A percentile compares a stretch with the other conserved stretches of the same genome.
phyloP scores from a whole-genome alignment of 2,888 invertebrate genomes.

The Watsonalla cultraria region DNA sequence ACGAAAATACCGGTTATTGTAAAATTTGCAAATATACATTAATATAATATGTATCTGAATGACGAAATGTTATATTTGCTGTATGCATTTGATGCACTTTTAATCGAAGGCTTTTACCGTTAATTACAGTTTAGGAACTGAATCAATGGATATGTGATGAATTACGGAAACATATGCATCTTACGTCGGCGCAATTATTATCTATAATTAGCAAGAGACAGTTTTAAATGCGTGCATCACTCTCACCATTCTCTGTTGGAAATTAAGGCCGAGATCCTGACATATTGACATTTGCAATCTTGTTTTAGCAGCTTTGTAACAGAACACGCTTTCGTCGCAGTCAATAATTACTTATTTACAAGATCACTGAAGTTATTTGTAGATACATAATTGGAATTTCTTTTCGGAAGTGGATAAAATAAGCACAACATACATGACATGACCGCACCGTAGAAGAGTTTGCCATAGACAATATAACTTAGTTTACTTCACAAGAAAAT shows the following conservation, averaged over 20 bases:
- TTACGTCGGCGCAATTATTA: constrained; percentile 1
- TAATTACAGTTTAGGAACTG: neutral
- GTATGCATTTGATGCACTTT: neutral
- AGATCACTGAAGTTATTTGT: constrained; percentile 37
- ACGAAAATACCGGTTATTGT: neutral
- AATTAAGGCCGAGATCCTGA: constrained; percentile 79
- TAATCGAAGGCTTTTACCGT: neutral
- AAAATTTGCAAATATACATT: neutral
- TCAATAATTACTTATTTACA: constrained; percentile 35
- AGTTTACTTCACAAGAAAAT: no score
- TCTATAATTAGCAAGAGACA: constrained; percentile 25
- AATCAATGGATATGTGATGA: neutral
- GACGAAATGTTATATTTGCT: constrained; percentile 1
- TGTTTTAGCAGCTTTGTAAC: constrained; percentile 55
- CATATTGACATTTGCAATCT: constrained; percentile 79
- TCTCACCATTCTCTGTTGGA: constrained; percentile 78
- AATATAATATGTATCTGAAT: neutral
- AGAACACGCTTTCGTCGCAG: constrained; percentile 43
- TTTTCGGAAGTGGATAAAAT: constrained; percentile 48
- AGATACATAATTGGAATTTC: constrained; percentile 53
- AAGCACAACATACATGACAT: constrained; percentile 50
- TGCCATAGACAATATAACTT: no score
- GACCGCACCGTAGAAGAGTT: constrained; percentile 15
- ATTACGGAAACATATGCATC: constrained; percentile 4
- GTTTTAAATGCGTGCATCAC: constrained; percentile 35